Evolutionary conservation across 2,797 vertebrate genomes (phyloP).

Genomic region (Acanthornis magna): DNA sequence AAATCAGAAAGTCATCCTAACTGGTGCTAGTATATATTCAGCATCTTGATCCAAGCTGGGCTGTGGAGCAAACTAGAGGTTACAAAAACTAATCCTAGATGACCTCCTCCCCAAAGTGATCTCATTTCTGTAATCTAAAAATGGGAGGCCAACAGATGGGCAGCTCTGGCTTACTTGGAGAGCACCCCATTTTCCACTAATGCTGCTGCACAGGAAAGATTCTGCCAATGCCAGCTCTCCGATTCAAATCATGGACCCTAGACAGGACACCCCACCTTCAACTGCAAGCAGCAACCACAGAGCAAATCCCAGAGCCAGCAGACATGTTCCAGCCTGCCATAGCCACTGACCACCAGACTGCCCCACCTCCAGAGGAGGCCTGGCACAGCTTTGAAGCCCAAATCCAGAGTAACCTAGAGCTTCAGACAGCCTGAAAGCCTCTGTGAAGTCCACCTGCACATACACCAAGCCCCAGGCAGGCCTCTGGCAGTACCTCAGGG

Average conservation of each 20-base stretch:
- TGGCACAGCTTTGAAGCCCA: not conserved
- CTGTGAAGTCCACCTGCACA: not conserved
- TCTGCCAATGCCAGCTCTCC: not conserved
- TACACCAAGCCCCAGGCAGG: not conserved
- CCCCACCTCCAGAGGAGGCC: not conserved
- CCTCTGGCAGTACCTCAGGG: not conserved
- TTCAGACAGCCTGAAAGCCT: not conserved
- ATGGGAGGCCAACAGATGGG: accelerated
- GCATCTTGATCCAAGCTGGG: not conserved
- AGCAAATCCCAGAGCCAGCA: not conserved
- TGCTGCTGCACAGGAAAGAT: accelerated
- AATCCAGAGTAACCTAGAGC: not conserved
- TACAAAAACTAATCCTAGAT: not conserved
- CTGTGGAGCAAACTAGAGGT: not conserved
- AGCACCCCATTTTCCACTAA: not conserved
- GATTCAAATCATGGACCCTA: accelerated
- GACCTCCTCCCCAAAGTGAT: not conserved
- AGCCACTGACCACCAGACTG: not conserved
- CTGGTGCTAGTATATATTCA: not conserved
- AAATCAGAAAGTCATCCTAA: not conserved
- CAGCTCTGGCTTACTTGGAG: not conserved
- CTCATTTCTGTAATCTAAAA: not conserved
- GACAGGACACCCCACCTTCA: not conserved
- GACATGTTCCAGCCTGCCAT: not conserved
- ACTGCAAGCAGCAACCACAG: not conserved